Percentiles rank a stretch among this genome's conserved stretches.
These are phyloP conservation scores for Melieria crassipennis DNA, from an alignment of 2,888 invertebrate genomes.

Conservation along the genomic window DNA sequence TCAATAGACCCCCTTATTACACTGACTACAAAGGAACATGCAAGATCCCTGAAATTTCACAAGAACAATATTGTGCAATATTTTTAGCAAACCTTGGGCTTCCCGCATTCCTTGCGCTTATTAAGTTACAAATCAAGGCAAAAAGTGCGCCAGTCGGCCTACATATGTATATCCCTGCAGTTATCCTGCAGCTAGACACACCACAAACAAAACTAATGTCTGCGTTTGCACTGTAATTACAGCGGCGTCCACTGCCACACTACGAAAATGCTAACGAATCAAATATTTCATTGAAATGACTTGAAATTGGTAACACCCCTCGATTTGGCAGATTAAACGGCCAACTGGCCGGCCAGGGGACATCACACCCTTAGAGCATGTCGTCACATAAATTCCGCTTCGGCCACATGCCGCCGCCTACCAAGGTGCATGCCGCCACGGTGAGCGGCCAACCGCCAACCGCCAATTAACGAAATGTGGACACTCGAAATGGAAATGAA, in stretches of 20 bases:
- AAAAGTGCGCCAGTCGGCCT: conserved; percentile 2
- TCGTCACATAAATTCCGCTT: conserved; percentile 49
- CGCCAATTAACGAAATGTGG: conserved; percentile 63
- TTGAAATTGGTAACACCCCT: conserved; percentile 46
- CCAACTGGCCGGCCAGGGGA: conserved; percentile 34
- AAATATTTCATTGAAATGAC: conserved; percentile 47
- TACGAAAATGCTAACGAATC: conserved; percentile 32
- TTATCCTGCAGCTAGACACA: conserved; percentile 1
- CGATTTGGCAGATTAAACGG: conserved; percentile 13
- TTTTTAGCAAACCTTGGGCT: not conserved
- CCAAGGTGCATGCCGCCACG: conserved; percentile 23
- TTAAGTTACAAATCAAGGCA: conserved; percentile 47
- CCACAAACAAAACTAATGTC: not conserved
- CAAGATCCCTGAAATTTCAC: not conserved
- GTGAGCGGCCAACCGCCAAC: conserved; percentile 48
- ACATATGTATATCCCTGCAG: conserved; percentile 5
- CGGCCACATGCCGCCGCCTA: conserved; percentile 45
- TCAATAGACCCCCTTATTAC: too few species aligned
- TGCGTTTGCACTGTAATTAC: conserved; percentile 27
- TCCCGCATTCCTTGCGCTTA: conserved; percentile 18
- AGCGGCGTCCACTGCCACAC: conserved; percentile 3
- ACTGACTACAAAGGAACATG: too few species aligned
- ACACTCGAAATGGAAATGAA: conserved; percentile 44
- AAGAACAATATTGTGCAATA: not conserved
- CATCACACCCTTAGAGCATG: conserved; percentile 49